These are phyloP conservation scores for Ranitomeya imitator DNA, from an alignment of 2,113 vertebrate species.

Conservation along the genomic window DNA sequence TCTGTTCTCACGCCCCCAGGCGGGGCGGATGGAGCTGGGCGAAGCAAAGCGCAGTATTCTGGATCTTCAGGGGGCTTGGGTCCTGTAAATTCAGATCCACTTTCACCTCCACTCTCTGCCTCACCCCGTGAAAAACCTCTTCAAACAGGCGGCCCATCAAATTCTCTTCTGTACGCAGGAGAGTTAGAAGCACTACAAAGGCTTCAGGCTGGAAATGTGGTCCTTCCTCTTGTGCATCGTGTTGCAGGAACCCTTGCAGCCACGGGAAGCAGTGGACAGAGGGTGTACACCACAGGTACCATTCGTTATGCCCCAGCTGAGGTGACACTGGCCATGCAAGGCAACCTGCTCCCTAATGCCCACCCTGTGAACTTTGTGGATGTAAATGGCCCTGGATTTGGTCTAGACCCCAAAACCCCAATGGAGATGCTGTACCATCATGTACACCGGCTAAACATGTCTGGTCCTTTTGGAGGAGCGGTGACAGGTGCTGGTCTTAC, in stretches of 20 bases:
- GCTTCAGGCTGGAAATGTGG: constrained; percentile 92
- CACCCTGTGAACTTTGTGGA: constrained; percentile 97
- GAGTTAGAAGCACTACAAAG: constrained; percentile 96
- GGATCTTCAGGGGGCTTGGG: constrained; percentile 80
- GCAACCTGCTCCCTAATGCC: constrained; percentile 92
- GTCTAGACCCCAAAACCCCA: constrained; percentile 98
- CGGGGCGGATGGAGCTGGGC: constrained; percentile 80
- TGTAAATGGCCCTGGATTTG: constrained; percentile 87
- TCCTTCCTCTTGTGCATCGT: constrained; percentile 94
- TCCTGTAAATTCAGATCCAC: constrained; percentile 86
- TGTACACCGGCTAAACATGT: constrained; percentile 98
- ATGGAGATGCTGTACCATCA: constrained; percentile 99
- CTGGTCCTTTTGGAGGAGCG: constrained; percentile 86
- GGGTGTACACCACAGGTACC: constrained; percentile 98
- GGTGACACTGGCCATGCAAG: constrained; percentile 95
- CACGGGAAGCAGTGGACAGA: constrained; percentile 86
- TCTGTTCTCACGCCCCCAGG: constrained; percentile 96
- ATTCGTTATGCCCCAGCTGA: constrained; percentile 98
- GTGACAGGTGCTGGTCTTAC: constrained; percentile 85
- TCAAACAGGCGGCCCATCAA: constrained; percentile 82
- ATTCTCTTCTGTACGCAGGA: constrained; percentile 92
- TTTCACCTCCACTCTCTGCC: constrained; percentile 95
- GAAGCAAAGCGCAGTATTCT: constrained; percentile 87
- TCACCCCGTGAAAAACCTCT: constrained; percentile 96
- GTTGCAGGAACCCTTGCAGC: constrained; percentile 90